Percentiles rank a stretch among this genome's conserved stretches.
Evolutionary conservation across 1,140 invertebrate genomes (phyloP).

Genomic region (Chrysoperla carnea): DNA sequence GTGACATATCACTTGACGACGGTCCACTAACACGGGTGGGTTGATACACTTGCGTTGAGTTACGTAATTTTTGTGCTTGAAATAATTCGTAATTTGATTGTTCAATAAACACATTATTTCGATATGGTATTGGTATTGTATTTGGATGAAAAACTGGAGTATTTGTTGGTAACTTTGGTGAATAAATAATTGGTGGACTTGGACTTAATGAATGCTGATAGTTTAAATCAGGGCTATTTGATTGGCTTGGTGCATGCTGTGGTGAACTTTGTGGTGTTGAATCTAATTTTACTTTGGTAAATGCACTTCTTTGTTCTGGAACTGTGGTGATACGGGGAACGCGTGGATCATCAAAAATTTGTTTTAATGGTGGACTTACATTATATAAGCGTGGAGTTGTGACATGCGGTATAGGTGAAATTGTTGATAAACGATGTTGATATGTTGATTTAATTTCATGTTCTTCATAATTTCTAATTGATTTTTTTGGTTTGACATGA

Average conservation of each 20-base stretch:
- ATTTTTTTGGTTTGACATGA: constrained; percentile 45
- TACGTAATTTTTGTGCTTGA: not conserved
- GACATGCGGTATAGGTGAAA: not conserved
- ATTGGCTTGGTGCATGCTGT: constrained; percentile 39
- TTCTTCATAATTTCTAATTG: not conserved
- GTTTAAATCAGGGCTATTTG: constrained; percentile 51
- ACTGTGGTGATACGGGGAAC: constrained; percentile 21
- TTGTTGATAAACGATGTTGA: constrained; percentile 23
- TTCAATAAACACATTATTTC: constrained; percentile 29
- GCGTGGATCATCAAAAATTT: constrained; percentile 38
- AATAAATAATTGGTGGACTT: constrained; percentile 29
- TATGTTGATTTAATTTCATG: constrained; percentile 14
- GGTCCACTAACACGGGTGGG: not conserved
- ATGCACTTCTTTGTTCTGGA: constrained; percentile 41
- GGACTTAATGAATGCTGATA: constrained; percentile 63
- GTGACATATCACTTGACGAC: too few relatives aligned
- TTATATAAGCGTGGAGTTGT: constrained; percentile 7
- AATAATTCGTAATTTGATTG: constrained; percentile 2
- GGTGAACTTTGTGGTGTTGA: constrained; percentile 21
- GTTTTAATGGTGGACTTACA: constrained; percentile 25
- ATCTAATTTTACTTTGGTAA: constrained; percentile 48
- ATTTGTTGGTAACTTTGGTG: constrained; percentile 27
- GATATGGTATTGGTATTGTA: constrained; percentile 22
- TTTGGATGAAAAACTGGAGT: constrained; percentile 25
- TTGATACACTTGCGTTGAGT: not conserved